Evolutionary conservation across 2,113 vertebrate species (phyloP).

Genomic region (Alectura lathami): DNA sequence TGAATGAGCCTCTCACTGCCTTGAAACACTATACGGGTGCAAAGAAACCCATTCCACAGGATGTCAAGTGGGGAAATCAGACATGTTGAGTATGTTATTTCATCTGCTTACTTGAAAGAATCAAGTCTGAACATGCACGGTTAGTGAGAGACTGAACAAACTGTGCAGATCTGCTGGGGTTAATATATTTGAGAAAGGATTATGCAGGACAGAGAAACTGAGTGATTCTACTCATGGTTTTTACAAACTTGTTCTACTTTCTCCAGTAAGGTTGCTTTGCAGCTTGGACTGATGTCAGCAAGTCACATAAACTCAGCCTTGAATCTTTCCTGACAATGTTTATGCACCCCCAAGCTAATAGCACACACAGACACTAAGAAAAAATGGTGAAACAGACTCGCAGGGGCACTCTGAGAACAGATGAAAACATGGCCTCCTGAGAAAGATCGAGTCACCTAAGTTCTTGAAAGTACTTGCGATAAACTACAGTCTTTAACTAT

Average conservation of each 20-base stretch:
- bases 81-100: background rate
- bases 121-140: background rate
- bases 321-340: background rate
- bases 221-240: background rate
- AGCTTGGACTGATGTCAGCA: background rate
- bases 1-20: background rate
- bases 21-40: background rate
- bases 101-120: background rate
- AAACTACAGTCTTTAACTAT: background rate
- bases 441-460: background rate
- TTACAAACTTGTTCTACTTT: background rate
- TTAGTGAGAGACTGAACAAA: background rate
- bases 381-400: background rate
- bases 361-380: background rate
- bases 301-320: background rate
- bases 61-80: background rate
- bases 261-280: background rate
- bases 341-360: background rate
- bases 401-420: background rate
- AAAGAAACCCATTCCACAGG: background rate
- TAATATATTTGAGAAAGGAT: background rate
- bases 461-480: background rate
- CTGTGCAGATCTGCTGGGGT: background rate
- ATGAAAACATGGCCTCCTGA: background rate
- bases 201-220: background rate